phyloP scores from a whole-genome alignment of 2,797 vertebrate species.

The Notolepis coatsorum region DNA sequence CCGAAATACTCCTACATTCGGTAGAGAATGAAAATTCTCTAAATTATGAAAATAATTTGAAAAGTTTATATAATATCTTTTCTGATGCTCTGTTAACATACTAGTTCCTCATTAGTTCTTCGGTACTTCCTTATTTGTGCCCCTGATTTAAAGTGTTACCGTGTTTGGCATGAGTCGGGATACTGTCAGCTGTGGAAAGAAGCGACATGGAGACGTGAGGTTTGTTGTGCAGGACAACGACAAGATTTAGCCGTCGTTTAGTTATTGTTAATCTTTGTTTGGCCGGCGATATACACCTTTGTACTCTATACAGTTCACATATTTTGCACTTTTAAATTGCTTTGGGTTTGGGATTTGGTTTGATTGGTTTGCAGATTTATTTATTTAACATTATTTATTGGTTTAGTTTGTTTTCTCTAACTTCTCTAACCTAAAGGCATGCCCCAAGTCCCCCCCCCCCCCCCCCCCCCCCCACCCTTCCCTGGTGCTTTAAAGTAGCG shows the following conservation, averaged over 20 bases:
- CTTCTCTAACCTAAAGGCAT: constrained; percentile 71
- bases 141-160: too few species aligned
- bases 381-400: constrained; percentile 39
- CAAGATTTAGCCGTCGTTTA: neutral
- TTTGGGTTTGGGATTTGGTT: constrained; percentile 70
- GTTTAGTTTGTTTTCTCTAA: constrained; percentile 37
- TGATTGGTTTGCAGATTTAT: constrained; percentile 52
- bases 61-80: too few species aligned
- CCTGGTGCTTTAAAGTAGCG: constrained; percentile 49
- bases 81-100: too few species aligned
- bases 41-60: too few species aligned
- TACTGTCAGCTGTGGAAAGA: too few species aligned
- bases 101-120: too few species aligned
- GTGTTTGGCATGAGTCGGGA: too few species aligned
- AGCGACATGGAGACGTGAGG: too few species aligned
- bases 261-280: neutral
- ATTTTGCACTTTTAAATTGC: constrained; percentile 71
- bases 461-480: constrained; percentile 25
- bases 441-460: constrained; percentile 47
- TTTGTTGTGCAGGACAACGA: too few species aligned
- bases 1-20: too few species aligned
- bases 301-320: constrained; percentile 78
- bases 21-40: too few species aligned
- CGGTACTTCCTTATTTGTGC: too few species aligned
- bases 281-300: constrained; percentile 73